phyloP scores from a whole-genome alignment of 2,888 invertebrate genomes.

The Sturmia bella region DNA sequence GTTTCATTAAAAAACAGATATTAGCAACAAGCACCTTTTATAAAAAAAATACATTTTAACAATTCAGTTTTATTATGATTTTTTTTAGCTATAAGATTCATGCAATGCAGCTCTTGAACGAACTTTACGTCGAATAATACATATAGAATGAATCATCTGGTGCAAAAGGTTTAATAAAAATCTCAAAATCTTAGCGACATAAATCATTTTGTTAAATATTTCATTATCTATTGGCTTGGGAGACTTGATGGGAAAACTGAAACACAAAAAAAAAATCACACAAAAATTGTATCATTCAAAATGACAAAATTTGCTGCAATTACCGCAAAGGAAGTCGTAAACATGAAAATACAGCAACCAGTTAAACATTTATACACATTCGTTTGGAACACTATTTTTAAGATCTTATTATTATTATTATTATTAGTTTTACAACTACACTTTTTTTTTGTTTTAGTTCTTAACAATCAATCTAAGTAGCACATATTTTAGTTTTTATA shows the following conservation, averaged over 20 bases:
- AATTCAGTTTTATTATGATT: too few species aligned
- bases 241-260: conserved; percentile 28
- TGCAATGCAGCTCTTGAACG: too few species aligned
- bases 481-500: background rate
- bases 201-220: background rate
- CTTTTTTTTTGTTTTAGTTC: background rate
- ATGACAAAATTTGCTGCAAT: conserved; percentile 20
- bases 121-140: too few species aligned
- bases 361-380: background rate
- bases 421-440: background rate
- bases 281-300: background rate
- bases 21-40: too few species aligned
- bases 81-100: too few species aligned
- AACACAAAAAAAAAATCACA: background rate
- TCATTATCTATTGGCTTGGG: conserved; percentile 9
- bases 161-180: too few species aligned
- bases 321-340: conserved; percentile 44
- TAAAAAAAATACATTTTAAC: too few species aligned
- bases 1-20: too few species aligned
- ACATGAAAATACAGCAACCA: conserved; percentile 2
- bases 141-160: too few species aligned
- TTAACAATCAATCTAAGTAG: background rate
- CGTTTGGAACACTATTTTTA: conserved; percentile 1
- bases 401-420: background rate
- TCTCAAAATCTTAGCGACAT: too few species aligned